These are phyloP conservation scores for Lepidurus apus DNA, from an alignment of 1,140 invertebrate genomes.

Conservation along the genomic window DNA sequence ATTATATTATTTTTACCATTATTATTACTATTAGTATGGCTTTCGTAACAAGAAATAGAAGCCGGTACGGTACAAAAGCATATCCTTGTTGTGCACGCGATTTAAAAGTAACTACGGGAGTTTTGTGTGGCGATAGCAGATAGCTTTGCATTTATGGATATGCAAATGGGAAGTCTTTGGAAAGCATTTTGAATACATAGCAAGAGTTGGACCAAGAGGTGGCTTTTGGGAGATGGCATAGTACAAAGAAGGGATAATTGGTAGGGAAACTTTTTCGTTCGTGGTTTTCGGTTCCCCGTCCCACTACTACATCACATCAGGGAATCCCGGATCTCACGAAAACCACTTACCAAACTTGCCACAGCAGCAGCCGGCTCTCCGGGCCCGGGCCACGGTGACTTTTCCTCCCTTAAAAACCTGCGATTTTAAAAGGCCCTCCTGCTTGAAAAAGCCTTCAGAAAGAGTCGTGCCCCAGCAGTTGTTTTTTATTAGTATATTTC, in stretches of 20 bases:
- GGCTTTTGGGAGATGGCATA: background rate
- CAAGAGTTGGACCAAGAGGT: background rate
- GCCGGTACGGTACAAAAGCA: background rate
- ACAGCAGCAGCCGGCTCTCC: slow-evolving; percentile 9
- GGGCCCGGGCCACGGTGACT: background rate
- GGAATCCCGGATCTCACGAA: slow-evolving; percentile 20
- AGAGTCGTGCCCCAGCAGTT: background rate
- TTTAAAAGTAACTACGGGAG: background rate
- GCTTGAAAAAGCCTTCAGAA: background rate
- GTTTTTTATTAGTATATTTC: slow-evolving; percentile 11
- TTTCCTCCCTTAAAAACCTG: background rate
- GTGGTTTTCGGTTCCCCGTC: slow-evolving; percentile 17
- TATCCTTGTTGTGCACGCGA: background rate
- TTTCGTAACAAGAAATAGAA: background rate
- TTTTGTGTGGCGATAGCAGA: background rate
- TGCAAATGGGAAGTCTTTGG: background rate
- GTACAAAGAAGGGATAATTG: slow-evolving; percentile 8
- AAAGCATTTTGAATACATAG: background rate
- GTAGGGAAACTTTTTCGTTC: slow-evolving; percentile 7
- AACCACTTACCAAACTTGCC: slow-evolving; percentile 10
- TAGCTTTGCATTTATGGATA: background rate
- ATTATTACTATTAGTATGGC: background rate
- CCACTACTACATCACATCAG: slow-evolving; percentile 18
- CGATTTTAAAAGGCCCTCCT: slow-evolving; percentile 6
- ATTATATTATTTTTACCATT: too few species aligned